Conservation (phyloP, 2,797 vertebrate genomes). For the Tolypeutes matacus region DNA sequence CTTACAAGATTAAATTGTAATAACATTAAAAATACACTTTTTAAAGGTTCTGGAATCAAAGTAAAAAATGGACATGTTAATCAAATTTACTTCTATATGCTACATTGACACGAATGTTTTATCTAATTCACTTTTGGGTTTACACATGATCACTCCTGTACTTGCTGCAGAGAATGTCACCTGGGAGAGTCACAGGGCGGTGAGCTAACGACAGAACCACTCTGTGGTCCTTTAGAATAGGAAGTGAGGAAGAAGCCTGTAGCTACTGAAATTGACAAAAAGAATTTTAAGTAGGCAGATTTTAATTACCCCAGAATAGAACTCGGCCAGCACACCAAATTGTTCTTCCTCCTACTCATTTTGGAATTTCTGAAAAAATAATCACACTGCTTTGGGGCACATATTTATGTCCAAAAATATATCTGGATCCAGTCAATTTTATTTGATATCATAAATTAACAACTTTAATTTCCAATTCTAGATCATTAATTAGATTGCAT, state of each 20-base stretch:
- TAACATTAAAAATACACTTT: background rate
- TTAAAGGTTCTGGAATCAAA: constrained; percentile 24
- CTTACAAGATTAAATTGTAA: constrained; percentile 49
- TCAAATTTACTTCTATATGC: background rate
- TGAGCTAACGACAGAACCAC: background rate
- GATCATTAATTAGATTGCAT: background rate
- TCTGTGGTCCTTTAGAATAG: background rate
- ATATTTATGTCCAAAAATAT: constrained; percentile 70
- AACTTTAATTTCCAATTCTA: constrained; percentile 53
- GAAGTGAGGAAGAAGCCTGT: constrained; percentile 41
- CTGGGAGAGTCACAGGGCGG: background rate
- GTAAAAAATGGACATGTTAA: background rate
- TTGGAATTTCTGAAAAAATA: constrained; percentile 70
- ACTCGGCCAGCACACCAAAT: constrained; percentile 73
- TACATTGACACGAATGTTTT: background rate
- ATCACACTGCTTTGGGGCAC: constrained; percentile 48
- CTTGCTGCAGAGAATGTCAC: background rate
- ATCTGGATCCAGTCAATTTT: constrained; percentile 42
- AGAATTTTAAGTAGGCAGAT: constrained; percentile 68
- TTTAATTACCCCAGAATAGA: constrained; percentile 78
- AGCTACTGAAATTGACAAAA: constrained; percentile 59
- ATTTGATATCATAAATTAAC: constrained; percentile 68
- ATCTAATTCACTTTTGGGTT: background rate
- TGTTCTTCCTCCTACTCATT: constrained; percentile 80
- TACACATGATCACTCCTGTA: fast-evolving